A percentile compares a stretch with the other conserved stretches of the same genome.
phyloP scores from a whole-genome alignment of 1,140 invertebrate genomes.

The Portunus trituberculatus region DNA sequence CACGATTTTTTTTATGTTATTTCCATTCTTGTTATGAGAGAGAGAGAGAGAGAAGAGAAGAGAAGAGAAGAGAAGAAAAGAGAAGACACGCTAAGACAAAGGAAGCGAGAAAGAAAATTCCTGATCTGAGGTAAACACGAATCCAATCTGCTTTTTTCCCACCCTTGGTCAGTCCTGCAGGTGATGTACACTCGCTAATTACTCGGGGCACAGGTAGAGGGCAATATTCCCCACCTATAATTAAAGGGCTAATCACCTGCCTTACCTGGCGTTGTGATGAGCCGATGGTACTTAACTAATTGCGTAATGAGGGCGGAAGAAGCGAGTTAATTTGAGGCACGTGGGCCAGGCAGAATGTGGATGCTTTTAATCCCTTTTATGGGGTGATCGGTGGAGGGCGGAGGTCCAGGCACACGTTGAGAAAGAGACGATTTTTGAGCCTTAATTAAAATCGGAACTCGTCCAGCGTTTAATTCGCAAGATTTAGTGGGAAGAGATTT shows the following conservation, averaged over 20 bases:
- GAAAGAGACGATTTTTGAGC: not conserved
- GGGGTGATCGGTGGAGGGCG: not conserved
- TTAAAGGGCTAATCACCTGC: not conserved
- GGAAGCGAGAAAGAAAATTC: not conserved
- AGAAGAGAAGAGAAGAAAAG: not conserved
- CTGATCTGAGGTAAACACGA: not conserved
- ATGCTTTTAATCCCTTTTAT: not conserved
- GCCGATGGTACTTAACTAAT: slow-evolving; percentile 10
- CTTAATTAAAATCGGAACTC: not conserved
- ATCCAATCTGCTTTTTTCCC: not conserved
- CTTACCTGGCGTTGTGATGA: not conserved
- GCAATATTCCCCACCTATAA: slow-evolving; percentile 8
- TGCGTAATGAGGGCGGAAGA: not conserved
- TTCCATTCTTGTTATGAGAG: too few relatives aligned
- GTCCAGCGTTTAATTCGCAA: too few relatives aligned
- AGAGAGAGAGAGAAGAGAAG: not conserved
- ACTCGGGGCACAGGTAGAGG: not conserved
- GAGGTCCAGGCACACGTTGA: not conserved
- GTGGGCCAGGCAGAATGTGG: not conserved
- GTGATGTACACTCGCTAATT: not conserved
- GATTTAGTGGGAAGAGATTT: too few relatives aligned
- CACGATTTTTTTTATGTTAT: too few relatives aligned
- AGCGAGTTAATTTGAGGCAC: not conserved
- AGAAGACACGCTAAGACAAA: not conserved
- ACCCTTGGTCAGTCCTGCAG: not conserved